Base-by-base conservation (phyloP, 1,140 invertebrate genomes). In the Penaeus chinensis region DNA sequence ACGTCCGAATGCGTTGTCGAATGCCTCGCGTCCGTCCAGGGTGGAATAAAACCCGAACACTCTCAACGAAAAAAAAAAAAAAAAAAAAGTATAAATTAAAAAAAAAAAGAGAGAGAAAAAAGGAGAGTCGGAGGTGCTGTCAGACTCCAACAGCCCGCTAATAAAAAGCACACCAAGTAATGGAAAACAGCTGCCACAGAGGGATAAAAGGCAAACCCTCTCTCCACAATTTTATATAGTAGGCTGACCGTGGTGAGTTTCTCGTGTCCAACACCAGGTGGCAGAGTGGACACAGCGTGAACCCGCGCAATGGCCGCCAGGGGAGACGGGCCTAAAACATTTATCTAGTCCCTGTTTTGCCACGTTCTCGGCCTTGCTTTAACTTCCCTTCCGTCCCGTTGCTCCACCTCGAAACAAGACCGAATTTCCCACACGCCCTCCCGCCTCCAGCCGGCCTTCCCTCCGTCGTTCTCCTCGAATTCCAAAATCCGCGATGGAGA, bases 251-350 rank as follows among this genome's bases (percentile, higher is more conserved):
- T 82, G 85, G 78, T 76, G 85, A 62, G 85, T 82, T 87, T 87
- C 71, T 76, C 79, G 71, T 87, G 85, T 87, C 85, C 22, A 71
- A 65, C 85, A 87, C 85, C 85, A 82, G 85, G 85, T 69, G 85
- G 85, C 85, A 87, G 85, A 87, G 85, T 87, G 85, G 85, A 13
- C 79, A 20, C 79, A 81, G 69, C 85, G 69, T 82, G 85, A 69
- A 42, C 80, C 62, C 85, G 74, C 66, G 65, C 85, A 87, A 87
- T 87, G 79, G 85, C 69, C 62, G 77, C 84, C 79, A 47, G 66
- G 69, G 66, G 85, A 62, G 62, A 69, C 69, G 69, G 69, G 22
- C 83, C 60, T 22, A 76, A 84, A 84, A 76, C 71, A 62, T 76
- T 42, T 60, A 76, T 84, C 83, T 84, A 54, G 37, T 66, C 74